phyloP scores from a whole-genome alignment of 2,113 vertebrate species.

The Scomber japonicus region DNA sequence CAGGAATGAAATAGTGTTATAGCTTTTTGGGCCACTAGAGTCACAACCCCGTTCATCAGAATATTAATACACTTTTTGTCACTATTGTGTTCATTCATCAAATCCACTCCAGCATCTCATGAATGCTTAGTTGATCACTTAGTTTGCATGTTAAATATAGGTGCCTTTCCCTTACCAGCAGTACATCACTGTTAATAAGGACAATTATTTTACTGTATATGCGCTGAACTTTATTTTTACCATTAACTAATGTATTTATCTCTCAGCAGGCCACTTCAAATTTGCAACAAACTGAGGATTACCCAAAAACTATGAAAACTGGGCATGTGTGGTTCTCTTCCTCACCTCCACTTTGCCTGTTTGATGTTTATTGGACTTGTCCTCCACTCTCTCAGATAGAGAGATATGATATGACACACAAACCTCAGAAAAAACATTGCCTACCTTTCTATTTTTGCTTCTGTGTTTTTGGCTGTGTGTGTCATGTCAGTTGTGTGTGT shows the following conservation, averaged over 20 bases:
- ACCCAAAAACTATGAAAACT: conserved; percentile 11
- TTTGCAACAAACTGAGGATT: conserved; percentile 4
- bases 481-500: background rate
- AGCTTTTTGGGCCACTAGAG: conserved; percentile 18
- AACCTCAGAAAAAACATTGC: conserved; percentile 8
- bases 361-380: conserved; percentile 21
- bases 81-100: conserved; percentile 25
- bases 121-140: background rate
- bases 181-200: no score
- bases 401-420: background rate
- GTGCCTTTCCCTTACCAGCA: no score
- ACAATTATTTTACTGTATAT: background rate
- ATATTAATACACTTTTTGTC: conserved; percentile 2
- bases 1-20: conserved; percentile 45
- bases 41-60: conserved; percentile 10
- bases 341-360: conserved; percentile 4
- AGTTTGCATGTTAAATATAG: background rate
- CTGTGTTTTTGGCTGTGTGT: background rate
- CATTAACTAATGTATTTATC: background rate
- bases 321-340: background rate
- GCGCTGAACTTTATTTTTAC: background rate
- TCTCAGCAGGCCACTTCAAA: conserved; percentile 15
- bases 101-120: background rate
- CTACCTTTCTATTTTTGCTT: conserved; percentile 21
- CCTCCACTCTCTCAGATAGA: conserved; percentile 16